These are phyloP conservation scores for Neoniphon sammara DNA, from an alignment of 2,797 vertebrate genomes.

Conservation along the genomic window DNA sequence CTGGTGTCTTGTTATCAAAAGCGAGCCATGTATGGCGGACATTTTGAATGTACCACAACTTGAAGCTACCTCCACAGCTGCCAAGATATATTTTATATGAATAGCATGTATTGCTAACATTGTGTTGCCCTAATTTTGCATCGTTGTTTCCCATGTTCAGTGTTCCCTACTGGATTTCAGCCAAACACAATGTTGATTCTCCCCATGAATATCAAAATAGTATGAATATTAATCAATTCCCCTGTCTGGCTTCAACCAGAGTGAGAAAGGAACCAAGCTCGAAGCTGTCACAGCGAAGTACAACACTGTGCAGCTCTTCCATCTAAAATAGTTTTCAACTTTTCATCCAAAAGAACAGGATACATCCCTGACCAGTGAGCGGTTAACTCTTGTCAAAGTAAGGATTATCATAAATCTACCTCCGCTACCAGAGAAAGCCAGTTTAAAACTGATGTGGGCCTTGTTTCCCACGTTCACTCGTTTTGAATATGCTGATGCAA, in stretches of 20 bases:
- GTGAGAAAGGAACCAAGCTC: slow-evolving; percentile 46
- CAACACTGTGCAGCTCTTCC: slow-evolving; percentile 27
- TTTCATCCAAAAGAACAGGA: background rate
- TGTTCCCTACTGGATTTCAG: slow-evolving; percentile 52
- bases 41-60: slow-evolving; percentile 10
- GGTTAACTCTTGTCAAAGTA: slow-evolving; percentile 22
- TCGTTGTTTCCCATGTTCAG: slow-evolving; percentile 57
- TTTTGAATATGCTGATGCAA: slow-evolving; percentile 73
- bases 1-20: too few species aligned
- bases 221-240: slow-evolving; percentile 72
- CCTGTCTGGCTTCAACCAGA: slow-evolving; percentile 39
- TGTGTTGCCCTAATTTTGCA: slow-evolving; percentile 60
- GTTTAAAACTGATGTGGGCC: slow-evolving; percentile 22
- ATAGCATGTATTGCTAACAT: slow-evolving; percentile 28
- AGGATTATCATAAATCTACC: slow-evolving; percentile 31
- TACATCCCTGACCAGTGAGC: slow-evolving; percentile 19
- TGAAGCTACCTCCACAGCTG: background rate
- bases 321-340: slow-evolving; percentile 11
- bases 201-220: slow-evolving; percentile 67
- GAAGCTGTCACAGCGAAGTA: slow-evolving; percentile 46
- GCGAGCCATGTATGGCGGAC: background rate
- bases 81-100: slow-evolving; percentile 31
- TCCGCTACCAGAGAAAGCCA: slow-evolving; percentile 34
- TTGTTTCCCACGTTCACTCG: slow-evolving; percentile 51
- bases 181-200: slow-evolving; percentile 57